These are phyloP conservation scores for Pycnomerus fuliginosus DNA, from an alignment of 2,888 invertebrate species.

Conservation along the genomic window DNA sequence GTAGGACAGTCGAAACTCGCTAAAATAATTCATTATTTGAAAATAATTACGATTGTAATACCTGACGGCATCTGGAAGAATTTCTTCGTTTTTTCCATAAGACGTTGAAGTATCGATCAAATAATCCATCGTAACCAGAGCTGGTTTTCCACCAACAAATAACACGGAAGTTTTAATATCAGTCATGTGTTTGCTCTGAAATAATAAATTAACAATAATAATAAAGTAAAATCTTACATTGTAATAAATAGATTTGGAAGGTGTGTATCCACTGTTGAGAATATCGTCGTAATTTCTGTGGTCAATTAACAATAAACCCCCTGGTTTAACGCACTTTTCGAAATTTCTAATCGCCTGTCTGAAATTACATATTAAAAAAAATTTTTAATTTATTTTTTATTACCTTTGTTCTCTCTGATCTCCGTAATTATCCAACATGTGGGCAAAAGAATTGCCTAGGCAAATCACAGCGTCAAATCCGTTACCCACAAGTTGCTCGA, in stretches of 20 bases:
- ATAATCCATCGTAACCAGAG: conserved; percentile 81
- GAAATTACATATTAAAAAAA: conserved; percentile 15
- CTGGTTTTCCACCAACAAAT: conserved; percentile 73
- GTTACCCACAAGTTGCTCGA: conserved; percentile 61
- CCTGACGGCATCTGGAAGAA: conserved; percentile 39
- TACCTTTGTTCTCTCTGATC: conserved; percentile 77
- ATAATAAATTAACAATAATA: conserved; percentile 6
- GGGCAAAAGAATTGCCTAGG: conserved; percentile 88
- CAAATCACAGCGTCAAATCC: conserved; percentile 88
- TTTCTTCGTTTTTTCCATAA: conserved; percentile 27
- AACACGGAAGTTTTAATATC: conserved; percentile 85
- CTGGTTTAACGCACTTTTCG: conserved; percentile 78
- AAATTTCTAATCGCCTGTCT: conserved; percentile 76
- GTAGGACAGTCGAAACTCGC: conserved; percentile 84
- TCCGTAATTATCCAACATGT: conserved; percentile 76
- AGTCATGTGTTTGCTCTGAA: conserved; percentile 62
- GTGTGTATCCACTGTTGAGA: conserved; percentile 72
- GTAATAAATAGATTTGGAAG: conserved; percentile 58
- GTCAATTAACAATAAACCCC: conserved; percentile 81
- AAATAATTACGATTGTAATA: conserved; percentile 15
- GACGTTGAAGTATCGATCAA: conserved; percentile 61
- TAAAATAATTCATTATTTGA: conserved; percentile 47
- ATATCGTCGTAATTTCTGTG: conserved; percentile 88
- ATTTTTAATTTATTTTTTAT: not conserved
- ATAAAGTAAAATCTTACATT: conserved; percentile 52